Evolutionary conservation across 2,797 vertebrate genomes (phyloP), one percentile per base, ranked within the genome.

Genomic region (Lepus townsendii): DNA sequence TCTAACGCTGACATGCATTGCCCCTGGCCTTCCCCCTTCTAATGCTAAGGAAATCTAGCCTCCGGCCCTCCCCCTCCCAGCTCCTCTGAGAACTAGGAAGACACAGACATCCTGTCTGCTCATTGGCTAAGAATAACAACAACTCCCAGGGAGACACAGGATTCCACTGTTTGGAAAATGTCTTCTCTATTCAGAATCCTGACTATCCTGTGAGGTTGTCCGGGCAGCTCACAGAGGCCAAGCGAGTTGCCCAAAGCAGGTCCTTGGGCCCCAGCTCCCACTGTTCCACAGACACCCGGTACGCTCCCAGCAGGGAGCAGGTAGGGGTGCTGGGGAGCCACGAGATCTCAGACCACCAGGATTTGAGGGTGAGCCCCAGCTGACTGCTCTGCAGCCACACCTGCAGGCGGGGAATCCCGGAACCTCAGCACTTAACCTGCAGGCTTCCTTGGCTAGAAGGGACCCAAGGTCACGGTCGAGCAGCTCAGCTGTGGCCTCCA

Each of bases 101-200:
- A 93, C 82, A 75, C 22, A 63, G 83, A 86, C 62, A 79, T 91
- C 52, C 84, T 77, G 47, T 69, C 86, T 82, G 77, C 52, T 94
- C 86, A 80, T 0, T 83, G 71, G 76, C 73, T 87, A 69, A 73
- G 19, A 90, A 72, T 83, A 83, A 54, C 14, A 83, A 88, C 65
- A 72, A 69, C 66, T 77, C 88, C n/a, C 42, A 72, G 32, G 22
- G 73, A 77, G 50, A 88, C 8, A 47, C 3, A n/a, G 38, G 60
- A 80, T 71, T 94, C 89, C 86, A 42, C 26, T 91, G 54, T 71
- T 80, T 83, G 32, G 57, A 94, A 88, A 88, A 93, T 69, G 50
- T 80, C 66, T 92, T 93, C 84, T 50, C 63, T 83, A 47, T 77
- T 78, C 80, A 22, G 35, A 76, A 14, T 83, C n/a, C 71, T 57